A percentile compares a stretch with the other conserved stretches of the same genome.
Conservation (phyloP, 2,888 invertebrate species). For the Dynastes maya region DNA sequence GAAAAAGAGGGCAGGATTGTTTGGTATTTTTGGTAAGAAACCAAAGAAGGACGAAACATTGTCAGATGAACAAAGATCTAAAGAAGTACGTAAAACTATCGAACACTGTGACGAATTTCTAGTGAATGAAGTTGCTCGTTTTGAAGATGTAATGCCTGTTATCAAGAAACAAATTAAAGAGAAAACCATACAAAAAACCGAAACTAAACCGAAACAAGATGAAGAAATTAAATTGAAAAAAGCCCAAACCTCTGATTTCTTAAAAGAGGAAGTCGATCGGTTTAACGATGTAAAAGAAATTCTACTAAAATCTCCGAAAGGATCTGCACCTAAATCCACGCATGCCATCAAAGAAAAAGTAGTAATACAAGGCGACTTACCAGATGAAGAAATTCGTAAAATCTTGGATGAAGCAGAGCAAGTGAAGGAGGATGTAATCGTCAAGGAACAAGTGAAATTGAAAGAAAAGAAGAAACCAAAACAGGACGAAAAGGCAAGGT, state of each 20-base stretch:
- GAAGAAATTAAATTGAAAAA: conserved; percentile 55
- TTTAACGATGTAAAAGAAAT: conserved; percentile 55
- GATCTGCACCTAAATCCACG: conserved; percentile 9
- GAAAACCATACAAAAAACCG: background rate
- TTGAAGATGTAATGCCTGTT: conserved; percentile 59
- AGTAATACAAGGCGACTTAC: conserved; percentile 23
- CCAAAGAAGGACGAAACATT: conserved; percentile 53
- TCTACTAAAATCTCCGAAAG: conserved; percentile 20
- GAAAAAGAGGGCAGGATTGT: conserved; percentile 57
- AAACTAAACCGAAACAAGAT: conserved; percentile 32
- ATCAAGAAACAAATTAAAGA: conserved; percentile 36
- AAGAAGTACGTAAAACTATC: conserved; percentile 19
- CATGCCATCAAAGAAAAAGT: conserved; percentile 39
- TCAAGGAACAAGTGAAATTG: conserved; percentile 9
- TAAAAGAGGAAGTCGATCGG: conserved; percentile 59
- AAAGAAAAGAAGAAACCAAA: conserved; percentile 60
- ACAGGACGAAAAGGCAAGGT: conserved; percentile 62
- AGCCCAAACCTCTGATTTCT: conserved; percentile 57
- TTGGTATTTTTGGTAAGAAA: conserved; percentile 59
- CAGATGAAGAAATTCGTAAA: conserved; percentile 23
- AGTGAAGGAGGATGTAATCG: conserved; percentile 21
- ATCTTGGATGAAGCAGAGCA: conserved; percentile 35
- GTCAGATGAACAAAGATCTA: conserved; percentile 18
- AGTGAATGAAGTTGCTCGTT: conserved; percentile 59
- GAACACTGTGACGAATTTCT: conserved; percentile 57